These are phyloP conservation scores for Gobius niger DNA, from an alignment of 2,113 vertebrate species.

Conservation along the genomic window DNA sequence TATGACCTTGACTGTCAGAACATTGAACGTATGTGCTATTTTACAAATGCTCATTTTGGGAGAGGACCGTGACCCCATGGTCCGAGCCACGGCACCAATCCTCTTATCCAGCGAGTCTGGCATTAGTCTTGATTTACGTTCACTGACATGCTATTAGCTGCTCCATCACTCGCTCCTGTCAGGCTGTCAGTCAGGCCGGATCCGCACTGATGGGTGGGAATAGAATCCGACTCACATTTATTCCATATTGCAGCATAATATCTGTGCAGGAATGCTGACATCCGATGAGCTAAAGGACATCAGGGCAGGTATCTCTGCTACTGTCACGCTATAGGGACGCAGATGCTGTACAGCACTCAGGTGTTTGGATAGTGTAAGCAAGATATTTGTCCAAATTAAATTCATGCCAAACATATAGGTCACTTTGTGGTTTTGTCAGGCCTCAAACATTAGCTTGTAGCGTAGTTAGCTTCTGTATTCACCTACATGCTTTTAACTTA, in stretches of 20 bases:
- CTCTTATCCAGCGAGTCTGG: constrained; percentile 44
- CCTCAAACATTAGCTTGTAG: too few species aligned
- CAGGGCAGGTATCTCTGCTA: constrained; percentile 52
- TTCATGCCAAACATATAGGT: too few species aligned
- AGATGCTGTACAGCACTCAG: background rate
- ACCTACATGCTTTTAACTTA: too few species aligned
- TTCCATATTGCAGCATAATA: constrained; percentile 42
- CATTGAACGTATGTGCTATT: constrained; percentile 44
- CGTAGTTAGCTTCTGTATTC: too few species aligned
- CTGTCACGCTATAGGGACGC: constrained; percentile 15
- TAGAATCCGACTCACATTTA: constrained; percentile 45
- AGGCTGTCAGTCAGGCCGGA: constrained; percentile 69
- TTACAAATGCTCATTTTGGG: constrained; percentile 33
- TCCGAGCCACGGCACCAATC: constrained; percentile 41
- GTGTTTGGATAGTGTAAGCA: too few species aligned
- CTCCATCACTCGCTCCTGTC: constrained; percentile 72
- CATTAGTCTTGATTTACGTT: constrained; percentile 74
- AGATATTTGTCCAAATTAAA: too few species aligned
- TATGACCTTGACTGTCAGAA: constrained; percentile 54
- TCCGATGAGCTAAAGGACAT: constrained; percentile 56
- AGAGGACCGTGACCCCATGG: constrained; percentile 47
- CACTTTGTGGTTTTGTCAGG: too few species aligned
- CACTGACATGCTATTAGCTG: constrained; percentile 73
- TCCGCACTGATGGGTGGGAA: constrained; percentile 58
- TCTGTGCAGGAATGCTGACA: constrained; percentile 44